Evolutionary conservation across 1,140 invertebrate genomes (phyloP).

Genomic region (Spodoptera frugiperda): DNA sequence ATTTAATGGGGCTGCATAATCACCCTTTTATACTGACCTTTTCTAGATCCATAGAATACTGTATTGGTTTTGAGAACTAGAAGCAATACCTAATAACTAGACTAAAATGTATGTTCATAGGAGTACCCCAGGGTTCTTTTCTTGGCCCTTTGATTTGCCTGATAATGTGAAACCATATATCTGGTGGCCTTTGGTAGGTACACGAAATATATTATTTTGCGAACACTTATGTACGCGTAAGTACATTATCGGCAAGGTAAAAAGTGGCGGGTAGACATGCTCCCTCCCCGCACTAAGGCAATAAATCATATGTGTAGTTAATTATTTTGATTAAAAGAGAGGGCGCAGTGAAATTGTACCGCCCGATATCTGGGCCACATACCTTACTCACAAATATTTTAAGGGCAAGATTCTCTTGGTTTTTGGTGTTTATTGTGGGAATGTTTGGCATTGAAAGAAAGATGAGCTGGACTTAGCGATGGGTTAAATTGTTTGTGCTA

Average conservation of each 20-base stretch:
- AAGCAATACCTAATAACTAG: not conserved
- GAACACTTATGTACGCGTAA: conserved; percentile 4
- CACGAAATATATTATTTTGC: not conserved
- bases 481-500: not conserved
- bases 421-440: conserved; percentile 6
- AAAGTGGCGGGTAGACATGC: conserved; percentile 47
- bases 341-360: conserved; percentile 45
- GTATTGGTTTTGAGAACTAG: not conserved
- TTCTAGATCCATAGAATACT: too few relatives aligned
- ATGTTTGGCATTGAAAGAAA: not conserved
- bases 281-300: conserved; percentile 48
- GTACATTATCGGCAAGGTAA: conserved; percentile 40
- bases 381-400: conserved; percentile 44
- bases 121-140: not conserved
- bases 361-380: conserved; percentile 55
- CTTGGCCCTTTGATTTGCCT: not conserved
- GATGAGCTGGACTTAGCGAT: not conserved
- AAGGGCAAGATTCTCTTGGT: conserved; percentile 20
- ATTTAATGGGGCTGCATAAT: too few relatives aligned
- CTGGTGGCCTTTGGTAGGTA: too few relatives aligned
- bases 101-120: not conserved
- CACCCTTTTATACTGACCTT: too few relatives aligned
- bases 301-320: conserved; percentile 65
- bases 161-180: too few relatives aligned
- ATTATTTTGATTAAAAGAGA: conserved; percentile 70